Conservation (phyloP, 2,797 vertebrate species). For the Coracias cyanogaster region DNA sequence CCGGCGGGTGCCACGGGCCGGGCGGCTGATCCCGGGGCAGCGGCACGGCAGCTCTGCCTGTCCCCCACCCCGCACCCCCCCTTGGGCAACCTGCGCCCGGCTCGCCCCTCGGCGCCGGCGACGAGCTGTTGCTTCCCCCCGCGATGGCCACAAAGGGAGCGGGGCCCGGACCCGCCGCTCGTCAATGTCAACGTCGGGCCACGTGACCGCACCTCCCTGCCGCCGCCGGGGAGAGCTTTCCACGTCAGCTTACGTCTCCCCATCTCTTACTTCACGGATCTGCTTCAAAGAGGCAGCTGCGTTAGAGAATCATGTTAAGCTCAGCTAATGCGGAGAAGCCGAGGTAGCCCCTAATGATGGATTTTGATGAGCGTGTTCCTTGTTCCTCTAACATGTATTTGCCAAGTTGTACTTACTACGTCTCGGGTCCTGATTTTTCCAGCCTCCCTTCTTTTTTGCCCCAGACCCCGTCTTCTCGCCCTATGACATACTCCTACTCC, state of each 20-base stretch:
- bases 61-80: background rate
- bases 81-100: conserved; percentile 51
- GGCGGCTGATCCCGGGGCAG: conserved; percentile 11
- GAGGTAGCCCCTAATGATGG: conserved; percentile 94
- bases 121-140: conserved; percentile 86
- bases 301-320: conserved; percentile 95
- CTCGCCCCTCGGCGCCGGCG: conserved; percentile 38
- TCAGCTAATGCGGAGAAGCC: conserved; percentile 88
- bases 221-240: conserved; percentile 99
- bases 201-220: conserved; percentile 99
- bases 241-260: conserved; percentile 99
- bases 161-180: conserved; percentile 83
- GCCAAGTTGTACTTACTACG: conserved; percentile 99
- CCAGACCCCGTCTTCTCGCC: conserved; percentile 97
- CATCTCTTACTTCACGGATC: conserved; percentile 94
- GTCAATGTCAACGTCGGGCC: conserved; percentile 99
- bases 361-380: conserved; percentile 98
- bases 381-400: conserved; percentile 99
- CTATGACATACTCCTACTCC: conserved; percentile 96
- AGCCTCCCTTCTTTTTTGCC: conserved; percentile 97
- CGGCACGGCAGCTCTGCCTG: conserved; percentile 7
- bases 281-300: conserved; percentile 97
- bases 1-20: conserved; percentile 36
- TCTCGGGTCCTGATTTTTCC: conserved; percentile 97
- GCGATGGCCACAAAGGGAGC: conserved; percentile 84